These are phyloP conservation scores for Toxonevra muliebris DNA, from an alignment of 2,888 invertebrate species.

Conservation along the genomic window DNA sequence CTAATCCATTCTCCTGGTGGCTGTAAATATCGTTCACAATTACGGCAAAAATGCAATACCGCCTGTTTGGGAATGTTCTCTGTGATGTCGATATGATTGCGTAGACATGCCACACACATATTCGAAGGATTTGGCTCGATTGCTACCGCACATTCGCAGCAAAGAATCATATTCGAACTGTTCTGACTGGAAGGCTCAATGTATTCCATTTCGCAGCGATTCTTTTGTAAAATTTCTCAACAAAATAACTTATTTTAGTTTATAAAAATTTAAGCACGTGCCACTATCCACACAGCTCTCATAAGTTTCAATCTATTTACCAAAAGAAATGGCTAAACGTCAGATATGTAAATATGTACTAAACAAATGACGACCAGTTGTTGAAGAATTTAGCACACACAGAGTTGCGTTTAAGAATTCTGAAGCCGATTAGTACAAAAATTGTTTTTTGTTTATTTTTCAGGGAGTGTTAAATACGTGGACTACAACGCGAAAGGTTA, in stretches of 20 bases:
- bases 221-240: background rate
- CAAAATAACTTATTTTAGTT: background rate
- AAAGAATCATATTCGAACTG: slow-evolving; percentile 66
- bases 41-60: slow-evolving; percentile 87
- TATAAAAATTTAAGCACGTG: background rate
- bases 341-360: no score
- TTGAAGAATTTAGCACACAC: no score
- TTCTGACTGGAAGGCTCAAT: slow-evolving; percentile 9
- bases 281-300: no score
- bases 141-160: slow-evolving; percentile 91
- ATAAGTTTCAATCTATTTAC: no score
- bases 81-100: slow-evolving; percentile 93
- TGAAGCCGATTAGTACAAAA: no score
- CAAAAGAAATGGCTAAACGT: no score
- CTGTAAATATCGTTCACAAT: slow-evolving; percentile 94
- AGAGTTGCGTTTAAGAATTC: no score
- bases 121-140: slow-evolving; percentile 97
- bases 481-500: no score
- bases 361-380: no score
- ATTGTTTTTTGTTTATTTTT: no score
- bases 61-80: slow-evolving; percentile 96
- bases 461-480: no score
- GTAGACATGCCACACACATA: slow-evolving; percentile 95
- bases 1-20: slow-evolving; percentile 91
- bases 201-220: slow-evolving; percentile 19